Conservation (phyloP, 1,140 invertebrate species). For the Drosophila parabipectinata region DNA sequence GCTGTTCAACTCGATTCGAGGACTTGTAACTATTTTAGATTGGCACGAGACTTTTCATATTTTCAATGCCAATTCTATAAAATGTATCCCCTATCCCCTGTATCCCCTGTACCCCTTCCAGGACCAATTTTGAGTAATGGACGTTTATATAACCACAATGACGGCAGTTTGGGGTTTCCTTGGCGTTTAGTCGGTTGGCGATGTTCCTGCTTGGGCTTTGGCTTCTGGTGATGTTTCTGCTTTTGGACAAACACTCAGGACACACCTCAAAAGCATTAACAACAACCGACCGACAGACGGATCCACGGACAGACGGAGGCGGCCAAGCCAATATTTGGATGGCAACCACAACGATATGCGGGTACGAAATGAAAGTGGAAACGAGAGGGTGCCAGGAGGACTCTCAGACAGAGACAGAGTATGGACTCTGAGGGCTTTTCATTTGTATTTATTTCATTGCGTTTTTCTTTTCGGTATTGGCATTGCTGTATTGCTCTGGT, state of each 20-base stretch:
- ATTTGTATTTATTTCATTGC: slow-evolving; percentile 81
- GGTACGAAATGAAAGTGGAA: slow-evolving; percentile 31
- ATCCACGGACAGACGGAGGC: neutral
- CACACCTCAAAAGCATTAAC: slow-evolving; percentile 70
- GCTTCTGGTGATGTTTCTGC: slow-evolving; percentile 40
- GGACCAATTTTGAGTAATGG: slow-evolving; percentile 61
- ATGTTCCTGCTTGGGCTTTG: slow-evolving; percentile 3
- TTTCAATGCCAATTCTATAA: slow-evolving; percentile 60
- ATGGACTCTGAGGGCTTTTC: slow-evolving; percentile 54
- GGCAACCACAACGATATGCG: slow-evolving; percentile 38
- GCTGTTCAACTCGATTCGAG: slow-evolving; percentile 41
- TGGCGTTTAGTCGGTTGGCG: slow-evolving; percentile 21
- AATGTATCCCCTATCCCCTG: slow-evolving; percentile 4
- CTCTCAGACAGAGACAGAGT: neutral
- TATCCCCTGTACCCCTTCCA: neutral
- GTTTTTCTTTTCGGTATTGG: slow-evolving; percentile 48
- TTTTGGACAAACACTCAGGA: slow-evolving; percentile 59
- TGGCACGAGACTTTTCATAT: slow-evolving; percentile 60
- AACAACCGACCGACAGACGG: slow-evolving; percentile 47
- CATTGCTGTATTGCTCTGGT: slow-evolving; percentile 24
- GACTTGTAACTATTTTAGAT: slow-evolving; percentile 47
- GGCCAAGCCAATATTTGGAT: slow-evolving; percentile 77
- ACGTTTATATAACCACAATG: slow-evolving; percentile 57
- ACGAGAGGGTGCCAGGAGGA: slow-evolving; percentile 37
- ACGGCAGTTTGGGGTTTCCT: slow-evolving; percentile 40